Evolutionary conservation across 1,140 invertebrate genomes (phyloP).

Genomic region (Drosophila yakuba): DNA sequence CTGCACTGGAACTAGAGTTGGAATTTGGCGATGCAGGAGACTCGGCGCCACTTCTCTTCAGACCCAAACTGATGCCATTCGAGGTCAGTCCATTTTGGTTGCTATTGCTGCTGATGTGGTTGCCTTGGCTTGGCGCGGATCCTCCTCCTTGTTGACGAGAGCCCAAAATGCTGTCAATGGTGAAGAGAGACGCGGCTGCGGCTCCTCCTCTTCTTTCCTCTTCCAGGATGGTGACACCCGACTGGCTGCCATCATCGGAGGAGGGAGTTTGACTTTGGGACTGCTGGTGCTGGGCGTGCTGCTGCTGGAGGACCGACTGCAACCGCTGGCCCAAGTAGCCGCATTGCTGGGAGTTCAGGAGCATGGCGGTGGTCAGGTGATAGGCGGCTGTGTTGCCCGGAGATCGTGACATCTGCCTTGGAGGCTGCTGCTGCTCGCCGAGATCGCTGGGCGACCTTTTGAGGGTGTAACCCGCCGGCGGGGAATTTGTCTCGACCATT

Average conservation of each 20-base stretch:
- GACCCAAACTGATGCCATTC: constrained; percentile 39
- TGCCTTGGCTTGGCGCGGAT: constrained; percentile 17
- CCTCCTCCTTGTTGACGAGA: constrained; percentile 46
- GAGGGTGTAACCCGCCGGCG: constrained; percentile 71
- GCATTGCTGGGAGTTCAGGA: constrained; percentile 82
- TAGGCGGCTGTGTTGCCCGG: constrained; percentile 67
- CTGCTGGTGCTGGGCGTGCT: constrained; percentile 60
- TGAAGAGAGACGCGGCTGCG: constrained; percentile 89
- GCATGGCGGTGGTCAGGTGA: constrained; percentile 82
- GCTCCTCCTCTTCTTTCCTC: constrained; percentile 84
- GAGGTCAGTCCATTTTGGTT: constrained; percentile 37
- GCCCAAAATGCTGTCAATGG: constrained; percentile 92
- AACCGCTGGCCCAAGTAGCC: constrained; percentile 79
- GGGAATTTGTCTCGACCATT: constrained; percentile 80
- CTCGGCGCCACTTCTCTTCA: constrained; percentile 67
- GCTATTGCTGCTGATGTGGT: constrained; percentile 29
- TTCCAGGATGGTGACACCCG: constrained; percentile 73
- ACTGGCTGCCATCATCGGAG: constrained; percentile 81
- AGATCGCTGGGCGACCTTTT: constrained; percentile 73
- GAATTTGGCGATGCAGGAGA: constrained; percentile 79
- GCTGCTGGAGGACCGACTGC: constrained; percentile 75
- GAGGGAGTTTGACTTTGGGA: constrained; percentile 73
- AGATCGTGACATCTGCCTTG: constrained; percentile 60
- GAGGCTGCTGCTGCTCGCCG: constrained; percentile 59
- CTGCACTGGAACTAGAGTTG: constrained; percentile 82